A percentile compares a stretch with the other conserved stretches of the same genome.
phyloP scores from a whole-genome alignment of 2,113 vertebrate species.

The Garra rufa region DNA sequence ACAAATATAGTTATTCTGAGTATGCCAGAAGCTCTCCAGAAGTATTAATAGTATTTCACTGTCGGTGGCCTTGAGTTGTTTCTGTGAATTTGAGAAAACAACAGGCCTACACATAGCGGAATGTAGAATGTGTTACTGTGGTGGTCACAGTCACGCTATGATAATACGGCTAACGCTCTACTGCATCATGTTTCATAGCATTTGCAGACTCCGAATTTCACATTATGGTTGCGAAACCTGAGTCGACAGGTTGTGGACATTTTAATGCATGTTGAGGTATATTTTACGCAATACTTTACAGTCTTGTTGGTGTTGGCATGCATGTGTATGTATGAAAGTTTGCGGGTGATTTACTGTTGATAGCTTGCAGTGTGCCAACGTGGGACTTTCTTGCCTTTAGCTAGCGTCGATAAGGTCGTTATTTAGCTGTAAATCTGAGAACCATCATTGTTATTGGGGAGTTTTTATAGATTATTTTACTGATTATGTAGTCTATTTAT shows the following conservation, averaged over 20 bases:
- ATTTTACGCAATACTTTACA: not conserved
- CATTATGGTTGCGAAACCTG: not conserved
- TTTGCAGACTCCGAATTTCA: not conserved
- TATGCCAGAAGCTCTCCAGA: slow-evolving; percentile 8
- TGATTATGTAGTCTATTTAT: not conserved
- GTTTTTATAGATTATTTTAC: not conserved
- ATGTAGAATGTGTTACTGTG: slow-evolving; percentile 18
- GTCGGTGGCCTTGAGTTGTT: slow-evolving; percentile 31
- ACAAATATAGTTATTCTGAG: slow-evolving; percentile 17
- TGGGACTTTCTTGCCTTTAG: not conserved
- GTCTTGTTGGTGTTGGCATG: slow-evolving; percentile 10
- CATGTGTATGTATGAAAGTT: not conserved
- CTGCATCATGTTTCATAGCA: slow-evolving; percentile 18
- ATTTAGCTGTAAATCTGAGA: not conserved
- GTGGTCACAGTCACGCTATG: slow-evolving; percentile 1
- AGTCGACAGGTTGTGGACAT: not conserved
- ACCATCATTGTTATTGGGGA: not conserved
- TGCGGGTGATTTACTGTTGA: slow-evolving; percentile 10
- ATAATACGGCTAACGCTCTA: not conserved
- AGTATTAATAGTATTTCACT: slow-evolving; percentile 38
- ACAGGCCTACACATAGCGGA: slow-evolving; percentile 26
- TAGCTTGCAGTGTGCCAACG: not conserved
- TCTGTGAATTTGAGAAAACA: slow-evolving; percentile 33
- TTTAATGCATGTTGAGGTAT: not conserved
- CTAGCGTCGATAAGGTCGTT: not conserved